phyloP scores from a whole-genome alignment of 2,113 vertebrate species.

The Gracilinanus agilis region DNA sequence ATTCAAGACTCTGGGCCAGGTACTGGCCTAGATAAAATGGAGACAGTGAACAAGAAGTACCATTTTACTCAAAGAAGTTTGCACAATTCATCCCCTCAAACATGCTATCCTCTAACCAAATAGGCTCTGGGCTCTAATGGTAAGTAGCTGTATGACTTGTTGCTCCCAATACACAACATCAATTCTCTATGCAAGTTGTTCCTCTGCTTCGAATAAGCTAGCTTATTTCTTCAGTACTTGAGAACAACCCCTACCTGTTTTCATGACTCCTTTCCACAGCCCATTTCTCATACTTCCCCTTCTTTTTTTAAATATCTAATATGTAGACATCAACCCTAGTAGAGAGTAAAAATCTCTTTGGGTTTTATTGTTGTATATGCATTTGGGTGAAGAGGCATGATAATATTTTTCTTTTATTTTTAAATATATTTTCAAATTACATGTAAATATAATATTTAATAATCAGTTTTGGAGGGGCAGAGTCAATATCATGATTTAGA shows the following conservation, averaged over 20 bases:
- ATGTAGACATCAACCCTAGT: too few relatives aligned
- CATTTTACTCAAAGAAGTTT: background rate
- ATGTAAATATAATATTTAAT: too few relatives aligned
- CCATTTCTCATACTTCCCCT: background rate
- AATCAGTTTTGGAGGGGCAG: too few relatives aligned
- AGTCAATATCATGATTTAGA: too few relatives aligned
- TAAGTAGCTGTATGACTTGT: background rate
- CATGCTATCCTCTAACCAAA: background rate
- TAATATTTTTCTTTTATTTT: too few relatives aligned
- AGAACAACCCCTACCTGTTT: background rate
- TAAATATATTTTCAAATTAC: too few relatives aligned
- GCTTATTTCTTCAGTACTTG: background rate
- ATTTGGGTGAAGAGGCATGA: too few relatives aligned
- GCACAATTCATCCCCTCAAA: background rate
- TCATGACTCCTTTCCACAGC: background rate
- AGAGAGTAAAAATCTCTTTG: too few relatives aligned
- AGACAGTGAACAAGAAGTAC: background rate
- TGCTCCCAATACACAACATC: background rate
- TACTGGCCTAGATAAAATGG: background rate
- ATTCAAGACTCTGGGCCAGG: background rate
- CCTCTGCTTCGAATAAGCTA: background rate
- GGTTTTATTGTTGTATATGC: too few relatives aligned
- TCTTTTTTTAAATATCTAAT: too few relatives aligned
- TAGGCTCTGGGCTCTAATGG: background rate
- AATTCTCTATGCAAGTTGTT: background rate